Evolutionary conservation across 2,888 invertebrate genomes (phyloP), one percentile per base, ranked within the genome.

Genomic region (Sericinus montela): DNA sequence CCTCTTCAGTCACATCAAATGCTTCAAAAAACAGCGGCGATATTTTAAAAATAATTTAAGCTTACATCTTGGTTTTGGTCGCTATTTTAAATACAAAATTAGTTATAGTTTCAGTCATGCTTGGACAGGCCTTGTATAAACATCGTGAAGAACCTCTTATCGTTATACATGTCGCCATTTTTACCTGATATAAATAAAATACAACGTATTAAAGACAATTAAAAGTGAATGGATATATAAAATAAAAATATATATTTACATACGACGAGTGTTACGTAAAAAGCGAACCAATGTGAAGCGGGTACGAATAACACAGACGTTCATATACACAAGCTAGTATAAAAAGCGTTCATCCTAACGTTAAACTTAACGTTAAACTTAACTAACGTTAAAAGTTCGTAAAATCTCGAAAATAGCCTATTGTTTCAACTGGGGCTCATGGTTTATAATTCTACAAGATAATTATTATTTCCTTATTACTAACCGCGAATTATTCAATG

Each of bases 401-500:
- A 40, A 40, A 40, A 40, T 28, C 19, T 46, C 40, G 16, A 40
- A 47, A 47, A 47, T 19, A 35, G 16, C 34, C n/a, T 36, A 37
- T 44, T 44, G 28, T 40, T 39, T 28, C 40, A 45, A 45, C 45
- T 32, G 39, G 39, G 32, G 28, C 13, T 34, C 29, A 23, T 29
- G 28, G n/a, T 34, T 39, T 40, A 35, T 28, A 28, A 8, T 46
- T n/a, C 39, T 45, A n/a, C 38, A 32, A 6, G 13, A 28, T 39
- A 40, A 40, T 19, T 25, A 16, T 15, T 34, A 34, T 40, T 8
- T 7, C 39, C 28, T 35, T 25, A 8, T 25, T 8, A 25, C 8
- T 25, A 10, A 35, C 28, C 6, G 11, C 35, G 15, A n/a, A 32
- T 11, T 11, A 13, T 11, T n/a, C 11, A 32, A 32, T n/a, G 10